phyloP scores from a whole-genome alignment of 2,797 vertebrate species.

The Hafferia zeledoni region DNA sequence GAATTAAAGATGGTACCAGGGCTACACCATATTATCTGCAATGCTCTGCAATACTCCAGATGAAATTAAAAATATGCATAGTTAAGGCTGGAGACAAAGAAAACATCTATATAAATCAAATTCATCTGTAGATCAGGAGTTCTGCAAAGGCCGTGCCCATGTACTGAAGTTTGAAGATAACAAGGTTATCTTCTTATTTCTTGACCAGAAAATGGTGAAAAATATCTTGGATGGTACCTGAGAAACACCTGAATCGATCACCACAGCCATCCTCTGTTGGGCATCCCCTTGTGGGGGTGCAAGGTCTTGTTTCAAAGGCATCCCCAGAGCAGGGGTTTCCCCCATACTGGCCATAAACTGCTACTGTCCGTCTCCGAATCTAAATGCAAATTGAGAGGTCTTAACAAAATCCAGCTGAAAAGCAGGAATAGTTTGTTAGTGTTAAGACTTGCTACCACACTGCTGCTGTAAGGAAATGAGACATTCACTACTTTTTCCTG shows the following conservation, averaged over 20 bases:
- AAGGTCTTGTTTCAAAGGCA: slow-evolving; percentile 78
- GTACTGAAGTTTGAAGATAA: neutral
- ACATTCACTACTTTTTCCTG: neutral
- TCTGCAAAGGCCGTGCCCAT: neutral
- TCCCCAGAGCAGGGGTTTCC: slow-evolving; percentile 83
- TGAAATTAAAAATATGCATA: neutral
- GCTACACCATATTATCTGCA: neutral
- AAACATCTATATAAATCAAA: neutral
- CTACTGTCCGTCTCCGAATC: slow-evolving; percentile 81
- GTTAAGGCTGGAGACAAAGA: neutral
- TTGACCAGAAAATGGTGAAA: neutral
- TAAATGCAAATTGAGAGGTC: slow-evolving; percentile 62
- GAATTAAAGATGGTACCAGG: neutral
- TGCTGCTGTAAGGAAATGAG: neutral
- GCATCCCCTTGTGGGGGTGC: slow-evolving; percentile 81
- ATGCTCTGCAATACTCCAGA: neutral
- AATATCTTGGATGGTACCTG: slow-evolving; percentile 77
- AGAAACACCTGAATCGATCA: slow-evolving; percentile 87
- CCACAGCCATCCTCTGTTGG: slow-evolving; percentile 85
- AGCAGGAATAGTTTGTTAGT: neutral
- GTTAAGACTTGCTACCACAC: neutral
- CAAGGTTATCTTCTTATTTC: neutral
- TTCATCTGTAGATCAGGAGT: neutral
- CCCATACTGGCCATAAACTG: slow-evolving; percentile 85
- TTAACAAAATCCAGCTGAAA: neutral